Conservation (phyloP, 2,113 vertebrate genomes). For the Tragelaphus imberbis region DNA sequence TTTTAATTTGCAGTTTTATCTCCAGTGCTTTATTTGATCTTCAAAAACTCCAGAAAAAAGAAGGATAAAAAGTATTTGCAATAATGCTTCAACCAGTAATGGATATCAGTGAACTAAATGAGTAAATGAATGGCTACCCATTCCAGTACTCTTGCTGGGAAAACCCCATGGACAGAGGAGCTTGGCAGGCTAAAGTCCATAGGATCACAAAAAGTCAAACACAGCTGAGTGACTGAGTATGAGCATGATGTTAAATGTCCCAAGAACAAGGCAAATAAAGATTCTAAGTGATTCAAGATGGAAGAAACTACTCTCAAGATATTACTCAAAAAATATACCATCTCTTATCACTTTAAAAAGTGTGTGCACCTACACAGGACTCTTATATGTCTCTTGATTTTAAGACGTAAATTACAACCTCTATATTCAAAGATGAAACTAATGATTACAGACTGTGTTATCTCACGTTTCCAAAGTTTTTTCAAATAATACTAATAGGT, state of each 20-base stretch:
- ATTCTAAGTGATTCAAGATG: neutral
- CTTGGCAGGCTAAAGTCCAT: neutral
- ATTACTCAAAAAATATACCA: neutral
- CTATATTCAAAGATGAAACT: neutral
- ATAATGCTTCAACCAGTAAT: neutral
- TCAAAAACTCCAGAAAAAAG: neutral
- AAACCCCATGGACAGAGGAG: neutral
- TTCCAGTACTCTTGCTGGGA: neutral
- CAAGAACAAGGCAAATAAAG: neutral
- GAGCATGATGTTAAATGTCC: neutral
- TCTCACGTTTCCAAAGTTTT: neutral
- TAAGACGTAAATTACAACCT: neutral
- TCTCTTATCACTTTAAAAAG: neutral
- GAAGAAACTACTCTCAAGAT: neutral
- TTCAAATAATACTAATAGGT: neutral
- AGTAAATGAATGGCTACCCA: neutral
- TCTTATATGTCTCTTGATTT: slow-evolving; percentile 3
- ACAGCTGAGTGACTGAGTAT: neutral
- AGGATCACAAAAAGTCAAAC: neutral
- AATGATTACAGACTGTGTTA: neutral
- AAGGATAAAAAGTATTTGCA: neutral
- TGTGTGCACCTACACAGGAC: neutral
- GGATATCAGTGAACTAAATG: neutral
- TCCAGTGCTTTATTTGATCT: neutral
- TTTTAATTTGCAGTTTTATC: neutral